Conservation (phyloP, 2,888 invertebrate genomes). For the Cephalotes varians region DNA sequence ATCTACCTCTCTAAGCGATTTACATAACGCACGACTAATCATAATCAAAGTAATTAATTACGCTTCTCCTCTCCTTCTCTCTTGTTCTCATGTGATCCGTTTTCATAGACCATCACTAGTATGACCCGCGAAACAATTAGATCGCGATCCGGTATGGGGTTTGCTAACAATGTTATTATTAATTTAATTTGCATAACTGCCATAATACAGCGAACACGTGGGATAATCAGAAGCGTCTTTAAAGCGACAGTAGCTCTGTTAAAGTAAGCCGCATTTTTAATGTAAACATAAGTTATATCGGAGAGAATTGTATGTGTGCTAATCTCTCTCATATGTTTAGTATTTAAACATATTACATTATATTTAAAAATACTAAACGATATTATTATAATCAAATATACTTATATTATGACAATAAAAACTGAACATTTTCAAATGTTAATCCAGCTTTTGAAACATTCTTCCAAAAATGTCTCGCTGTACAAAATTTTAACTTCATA, state of each 20-base stretch:
- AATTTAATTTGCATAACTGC: constrained; percentile 61
- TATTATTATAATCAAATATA: background rate
- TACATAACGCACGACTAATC: constrained; percentile 54
- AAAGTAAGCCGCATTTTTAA: background rate
- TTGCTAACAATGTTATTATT: constrained; percentile 48
- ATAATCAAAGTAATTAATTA: constrained; percentile 73
- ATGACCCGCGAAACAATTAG: constrained; percentile 27
- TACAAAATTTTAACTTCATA: background rate
- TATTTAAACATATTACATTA: background rate
- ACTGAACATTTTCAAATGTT: background rate
- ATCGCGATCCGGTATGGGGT: constrained; percentile 8
- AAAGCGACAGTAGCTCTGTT: background rate
- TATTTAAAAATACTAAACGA: no score
- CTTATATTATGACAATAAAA: background rate
- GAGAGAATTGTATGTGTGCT: no score
- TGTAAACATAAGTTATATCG: no score
- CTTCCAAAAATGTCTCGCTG: background rate
- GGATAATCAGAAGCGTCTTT: background rate
- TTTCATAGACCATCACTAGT: constrained; percentile 36
- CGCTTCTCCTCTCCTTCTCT: background rate
- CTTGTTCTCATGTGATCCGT: background rate
- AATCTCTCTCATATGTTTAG: no score
- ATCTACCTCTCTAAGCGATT: constrained; percentile 26
- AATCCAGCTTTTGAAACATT: background rate
- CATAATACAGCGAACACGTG: constrained; percentile 28